phyloP scores from a whole-genome alignment of 2,113 vertebrate species.

The Chloebia gouldiae region DNA sequence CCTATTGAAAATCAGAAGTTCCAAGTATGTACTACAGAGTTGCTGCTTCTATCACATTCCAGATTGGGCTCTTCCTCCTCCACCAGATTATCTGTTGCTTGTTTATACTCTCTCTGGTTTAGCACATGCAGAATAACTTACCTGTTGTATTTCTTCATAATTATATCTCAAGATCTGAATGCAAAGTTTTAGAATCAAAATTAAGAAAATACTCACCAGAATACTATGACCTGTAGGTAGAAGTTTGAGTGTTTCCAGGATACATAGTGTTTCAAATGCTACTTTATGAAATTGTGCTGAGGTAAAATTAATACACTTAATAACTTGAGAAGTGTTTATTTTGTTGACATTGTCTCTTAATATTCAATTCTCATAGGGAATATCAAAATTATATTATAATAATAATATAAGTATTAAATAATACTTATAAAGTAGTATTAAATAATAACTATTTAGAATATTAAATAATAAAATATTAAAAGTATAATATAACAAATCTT shows the following conservation, averaged over 20 bases:
- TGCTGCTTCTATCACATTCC: not conserved
- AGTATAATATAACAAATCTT: not conserved
- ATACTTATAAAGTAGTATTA: too few relatives aligned
- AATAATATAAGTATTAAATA: too few relatives aligned
- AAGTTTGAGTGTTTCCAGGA: not conserved
- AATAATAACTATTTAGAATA: too few relatives aligned
- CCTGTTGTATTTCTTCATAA: not conserved
- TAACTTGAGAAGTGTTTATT: not conserved
- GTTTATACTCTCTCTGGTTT: not conserved
- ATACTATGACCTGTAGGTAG: not conserved
- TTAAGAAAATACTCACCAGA: not conserved
- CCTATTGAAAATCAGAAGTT: conserved; percentile 61
- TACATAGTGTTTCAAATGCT: not conserved
- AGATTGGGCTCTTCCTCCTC: not conserved
- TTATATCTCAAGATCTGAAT: not conserved
- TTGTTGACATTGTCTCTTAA: not conserved
- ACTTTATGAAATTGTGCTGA: not conserved
- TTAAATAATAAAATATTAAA: too few relatives aligned
- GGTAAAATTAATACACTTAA: not conserved
- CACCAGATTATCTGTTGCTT: not conserved
- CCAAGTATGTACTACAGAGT: conserved; percentile 41
- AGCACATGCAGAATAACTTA: not conserved
- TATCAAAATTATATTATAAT: too few relatives aligned
- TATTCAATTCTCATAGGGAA: not conserved
- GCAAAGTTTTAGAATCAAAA: not conserved